These are phyloP conservation scores for Petrocephalus zakoni DNA, from an alignment of 2,113 vertebrate genomes.

Conservation along the genomic window DNA sequence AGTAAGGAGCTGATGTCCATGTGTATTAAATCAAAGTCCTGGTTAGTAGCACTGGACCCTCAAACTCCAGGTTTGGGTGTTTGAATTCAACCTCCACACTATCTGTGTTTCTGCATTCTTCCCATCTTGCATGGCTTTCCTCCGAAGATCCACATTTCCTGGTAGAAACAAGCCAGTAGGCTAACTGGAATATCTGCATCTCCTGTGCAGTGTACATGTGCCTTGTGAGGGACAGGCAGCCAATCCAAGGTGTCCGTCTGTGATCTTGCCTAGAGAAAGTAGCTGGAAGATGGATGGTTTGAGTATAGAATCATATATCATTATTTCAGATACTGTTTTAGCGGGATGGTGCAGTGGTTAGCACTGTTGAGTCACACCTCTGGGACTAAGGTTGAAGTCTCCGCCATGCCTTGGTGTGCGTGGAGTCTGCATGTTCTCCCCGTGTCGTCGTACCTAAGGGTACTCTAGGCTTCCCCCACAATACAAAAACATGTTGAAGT, in stretches of 20 bases:
- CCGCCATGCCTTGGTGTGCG: background rate
- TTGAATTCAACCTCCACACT: background rate
- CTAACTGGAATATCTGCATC: background rate
- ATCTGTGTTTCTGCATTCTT: background rate
- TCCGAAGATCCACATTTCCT: background rate
- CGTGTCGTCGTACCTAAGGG: background rate
- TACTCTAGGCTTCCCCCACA: no score
- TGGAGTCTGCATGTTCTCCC: background rate
- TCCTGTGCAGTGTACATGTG: background rate
- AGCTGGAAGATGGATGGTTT: background rate
- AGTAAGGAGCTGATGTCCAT: background rate
- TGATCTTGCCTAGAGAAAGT: background rate
- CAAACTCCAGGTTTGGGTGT: background rate
- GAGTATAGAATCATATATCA: background rate
- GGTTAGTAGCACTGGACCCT: background rate
- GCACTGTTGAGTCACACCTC: background rate
- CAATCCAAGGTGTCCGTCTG: background rate
- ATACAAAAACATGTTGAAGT: no score
- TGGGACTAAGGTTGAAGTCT: background rate
- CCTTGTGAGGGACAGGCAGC: background rate
- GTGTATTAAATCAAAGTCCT: background rate
- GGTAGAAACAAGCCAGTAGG: background rate
- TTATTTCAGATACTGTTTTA: background rate
- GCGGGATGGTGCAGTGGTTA: background rate
- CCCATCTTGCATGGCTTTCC: background rate